These are phyloP conservation scores for Limenitis arthemis DNA, from an alignment of 2,888 invertebrate species.

Conservation along the genomic window DNA sequence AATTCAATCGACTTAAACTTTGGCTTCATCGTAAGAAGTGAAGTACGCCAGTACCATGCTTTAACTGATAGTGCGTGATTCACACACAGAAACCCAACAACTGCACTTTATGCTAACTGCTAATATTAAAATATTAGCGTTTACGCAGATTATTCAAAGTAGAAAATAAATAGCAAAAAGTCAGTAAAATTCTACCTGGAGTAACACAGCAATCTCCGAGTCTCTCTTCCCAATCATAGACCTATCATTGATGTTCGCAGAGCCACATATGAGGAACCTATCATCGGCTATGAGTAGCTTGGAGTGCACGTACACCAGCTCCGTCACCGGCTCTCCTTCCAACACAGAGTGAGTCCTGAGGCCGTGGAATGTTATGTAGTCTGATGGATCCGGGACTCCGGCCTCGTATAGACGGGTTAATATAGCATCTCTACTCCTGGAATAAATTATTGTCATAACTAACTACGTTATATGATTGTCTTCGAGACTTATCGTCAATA, in stretches of 20 bases:
- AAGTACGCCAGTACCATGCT: no score
- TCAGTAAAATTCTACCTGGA: conserved; percentile 75
- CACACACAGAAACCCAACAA: no score
- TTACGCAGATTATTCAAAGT: no score
- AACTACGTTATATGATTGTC: neutral
- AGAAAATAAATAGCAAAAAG: neutral
- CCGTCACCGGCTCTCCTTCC: conserved; percentile 88
- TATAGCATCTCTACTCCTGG: conserved; percentile 88
- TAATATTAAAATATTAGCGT: no score
- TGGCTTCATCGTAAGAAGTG: no score
- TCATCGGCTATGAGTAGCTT: conserved; percentile 97
- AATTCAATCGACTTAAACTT: no score
- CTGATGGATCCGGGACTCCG: conserved; percentile 84
- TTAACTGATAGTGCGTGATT: no score
- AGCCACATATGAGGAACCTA: conserved; percentile 92
- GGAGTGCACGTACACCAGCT: conserved; percentile 97
- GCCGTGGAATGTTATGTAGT: conserved; percentile 94
- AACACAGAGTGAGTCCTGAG: conserved; percentile 86
- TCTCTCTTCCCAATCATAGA: conserved; percentile 95
- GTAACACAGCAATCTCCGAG: conserved; percentile 92
- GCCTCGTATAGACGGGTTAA: conserved; percentile 82
- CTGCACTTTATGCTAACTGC: no score
- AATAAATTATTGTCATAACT: neutral
- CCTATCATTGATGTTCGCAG: conserved; percentile 98
- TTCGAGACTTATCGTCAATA: no score